phyloP scores from a whole-genome alignment of 1,140 invertebrate genomes.

The Heliconius congener region DNA sequence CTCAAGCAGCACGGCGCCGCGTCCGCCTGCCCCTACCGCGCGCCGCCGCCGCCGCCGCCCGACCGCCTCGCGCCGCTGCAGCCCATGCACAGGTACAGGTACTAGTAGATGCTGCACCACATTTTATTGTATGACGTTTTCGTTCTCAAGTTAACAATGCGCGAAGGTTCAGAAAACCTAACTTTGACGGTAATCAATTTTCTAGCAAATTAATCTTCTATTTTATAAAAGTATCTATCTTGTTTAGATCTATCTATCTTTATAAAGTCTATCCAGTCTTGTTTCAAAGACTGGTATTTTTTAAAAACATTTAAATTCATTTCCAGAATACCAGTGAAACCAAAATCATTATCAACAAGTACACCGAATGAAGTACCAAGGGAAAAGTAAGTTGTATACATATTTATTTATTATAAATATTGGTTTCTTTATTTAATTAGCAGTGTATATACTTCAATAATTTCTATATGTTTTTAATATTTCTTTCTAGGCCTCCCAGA shows the following conservation, averaged over 20 bases:
- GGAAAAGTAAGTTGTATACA: conserved; percentile 55
- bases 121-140: too few relatives aligned
- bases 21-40: conserved; percentile 91
- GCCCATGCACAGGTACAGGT: conserved; percentile 31
- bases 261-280: too few relatives aligned
- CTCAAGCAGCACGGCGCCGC: conserved; percentile 88
- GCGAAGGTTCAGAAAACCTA: too few relatives aligned
- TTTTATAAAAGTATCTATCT: too few relatives aligned
- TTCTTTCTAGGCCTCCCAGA: conserved; percentile 49
- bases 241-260: too few relatives aligned
- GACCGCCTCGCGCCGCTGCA: conserved; percentile 72
- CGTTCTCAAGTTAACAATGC: too few relatives aligned
- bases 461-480: not conserved
- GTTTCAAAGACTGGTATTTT: too few relatives aligned
- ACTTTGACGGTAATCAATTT: too few relatives aligned
- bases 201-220: too few relatives aligned
- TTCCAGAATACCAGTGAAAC: conserved; percentile 58
- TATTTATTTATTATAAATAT: not conserved
- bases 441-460: not conserved
- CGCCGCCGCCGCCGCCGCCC: conserved; percentile 54
- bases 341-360: conserved; percentile 59
- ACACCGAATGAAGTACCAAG: conserved; percentile 64
- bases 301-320: not conserved
- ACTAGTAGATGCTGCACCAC: too few relatives aligned
- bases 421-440: too few relatives aligned